Conservation (phyloP, 2,888 invertebrate genomes). For the Chouioia cunea region DNA sequence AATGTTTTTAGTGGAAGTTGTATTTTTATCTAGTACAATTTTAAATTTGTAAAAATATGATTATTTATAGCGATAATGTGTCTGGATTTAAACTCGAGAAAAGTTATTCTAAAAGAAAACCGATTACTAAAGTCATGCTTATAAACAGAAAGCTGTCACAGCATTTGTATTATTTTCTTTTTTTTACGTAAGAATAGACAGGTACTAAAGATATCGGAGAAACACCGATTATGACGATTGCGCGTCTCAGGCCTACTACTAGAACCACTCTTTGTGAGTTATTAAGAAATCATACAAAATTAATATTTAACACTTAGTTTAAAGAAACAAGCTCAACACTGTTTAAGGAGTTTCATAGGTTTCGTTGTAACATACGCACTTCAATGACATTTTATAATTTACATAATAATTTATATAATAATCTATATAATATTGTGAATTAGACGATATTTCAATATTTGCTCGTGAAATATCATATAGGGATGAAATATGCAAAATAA, state of each 20-base stretch:
- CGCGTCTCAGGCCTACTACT: conserved; percentile 19
- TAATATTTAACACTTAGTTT: conserved; percentile 32
- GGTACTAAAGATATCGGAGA: conserved; percentile 40
- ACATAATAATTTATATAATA: too few species aligned
- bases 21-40: conserved; percentile 11
- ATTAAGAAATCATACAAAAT: conserved; percentile 28
- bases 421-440: too few species aligned
- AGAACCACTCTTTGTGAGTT: conserved; percentile 32
- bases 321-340: too few species aligned
- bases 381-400: too few species aligned
- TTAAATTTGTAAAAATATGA: neutral
- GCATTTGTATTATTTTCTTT: conserved; percentile 19
- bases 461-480: too few species aligned
- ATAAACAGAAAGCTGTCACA: conserved; percentile 25
- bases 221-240: conserved; percentile 27
- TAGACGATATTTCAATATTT: too few species aligned
- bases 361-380: too few species aligned
- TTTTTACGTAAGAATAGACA: conserved; percentile 33
- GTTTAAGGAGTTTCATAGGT: too few species aligned
- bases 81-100: neutral
- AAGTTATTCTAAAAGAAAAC: conserved; percentile 7
- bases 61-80: conserved; percentile 5
- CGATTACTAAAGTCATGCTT: neutral
- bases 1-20: neutral
- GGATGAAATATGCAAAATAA: too few species aligned